Conservation (phyloP, 2,113 vertebrate genomes). For the Gyps fulvus region DNA sequence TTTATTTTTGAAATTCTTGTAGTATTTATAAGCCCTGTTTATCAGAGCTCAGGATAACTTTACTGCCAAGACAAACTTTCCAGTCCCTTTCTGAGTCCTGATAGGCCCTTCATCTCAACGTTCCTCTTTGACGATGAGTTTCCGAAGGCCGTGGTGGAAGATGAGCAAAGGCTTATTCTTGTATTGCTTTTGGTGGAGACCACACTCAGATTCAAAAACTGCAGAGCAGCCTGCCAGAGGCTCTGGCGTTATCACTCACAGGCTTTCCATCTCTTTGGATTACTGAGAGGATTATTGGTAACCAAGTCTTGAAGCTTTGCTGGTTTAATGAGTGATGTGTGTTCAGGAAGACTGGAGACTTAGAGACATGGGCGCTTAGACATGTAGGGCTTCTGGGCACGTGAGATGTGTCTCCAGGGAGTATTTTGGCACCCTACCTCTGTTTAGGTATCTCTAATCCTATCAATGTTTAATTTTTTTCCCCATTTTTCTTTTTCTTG, state of each 20-base stretch:
- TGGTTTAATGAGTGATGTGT: background rate
- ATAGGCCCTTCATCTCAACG: background rate
- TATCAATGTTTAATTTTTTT: background rate
- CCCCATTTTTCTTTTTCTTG: background rate
- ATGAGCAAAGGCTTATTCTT: background rate
- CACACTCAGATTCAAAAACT: background rate
- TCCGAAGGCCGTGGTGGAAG: background rate
- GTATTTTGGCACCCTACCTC: too few species aligned
- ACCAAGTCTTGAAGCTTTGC: background rate
- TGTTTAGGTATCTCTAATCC: background rate
- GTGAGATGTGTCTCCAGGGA: background rate
- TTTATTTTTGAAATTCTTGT: background rate
- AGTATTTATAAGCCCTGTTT: background rate
- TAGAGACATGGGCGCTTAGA: fast-evolving
- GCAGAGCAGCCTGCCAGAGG: background rate
- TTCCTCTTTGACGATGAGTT: background rate
- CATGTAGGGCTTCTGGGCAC: background rate
- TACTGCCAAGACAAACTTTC: background rate
- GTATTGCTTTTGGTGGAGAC: background rate
- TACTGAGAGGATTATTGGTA: background rate
- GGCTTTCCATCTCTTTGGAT: background rate
- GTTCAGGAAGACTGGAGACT: background rate
- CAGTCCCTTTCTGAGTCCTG: background rate
- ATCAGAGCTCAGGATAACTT: background rate
- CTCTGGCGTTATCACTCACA: background rate